A percentile compares a stretch with the other conserved stretches of the same genome.
phyloP scores from a whole-genome alignment of 2,113 vertebrate genomes.

The Nyctereutes procyonoides region DNA sequence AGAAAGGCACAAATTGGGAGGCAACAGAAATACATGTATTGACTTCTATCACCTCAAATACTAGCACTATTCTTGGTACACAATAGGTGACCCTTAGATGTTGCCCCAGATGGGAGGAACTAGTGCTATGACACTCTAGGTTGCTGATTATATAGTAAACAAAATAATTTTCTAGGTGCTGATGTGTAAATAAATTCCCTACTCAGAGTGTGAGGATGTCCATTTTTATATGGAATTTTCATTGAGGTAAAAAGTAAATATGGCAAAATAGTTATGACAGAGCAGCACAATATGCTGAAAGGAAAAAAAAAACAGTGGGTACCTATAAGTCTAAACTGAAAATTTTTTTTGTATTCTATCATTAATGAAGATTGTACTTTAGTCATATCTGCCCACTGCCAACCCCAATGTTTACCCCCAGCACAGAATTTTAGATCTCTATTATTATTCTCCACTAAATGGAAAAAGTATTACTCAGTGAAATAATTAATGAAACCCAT shows the following conservation, averaged over 20 bases:
- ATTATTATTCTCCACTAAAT: neutral
- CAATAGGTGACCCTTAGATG: neutral
- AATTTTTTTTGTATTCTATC: neutral
- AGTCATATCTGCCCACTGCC: neutral
- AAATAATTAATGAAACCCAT: neutral
- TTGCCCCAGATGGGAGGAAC: too few relatives aligned
- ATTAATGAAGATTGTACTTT: neutral
- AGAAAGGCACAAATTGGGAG: neutral
- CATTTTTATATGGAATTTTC: neutral
- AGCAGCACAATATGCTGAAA: neutral
- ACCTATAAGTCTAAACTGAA: neutral
- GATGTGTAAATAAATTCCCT: neutral
- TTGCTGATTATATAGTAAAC: too few relatives aligned
- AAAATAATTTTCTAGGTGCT: too few relatives aligned
- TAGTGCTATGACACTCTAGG: neutral
- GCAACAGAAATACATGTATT: neutral
- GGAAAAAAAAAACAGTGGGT: neutral
- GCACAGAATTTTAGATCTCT: neutral
- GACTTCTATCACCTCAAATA: neutral
- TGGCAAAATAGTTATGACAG: neutral
- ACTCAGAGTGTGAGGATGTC: too few relatives aligned
- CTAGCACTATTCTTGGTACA: neutral
- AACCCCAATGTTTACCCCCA: neutral
- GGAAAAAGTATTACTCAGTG: neutral
- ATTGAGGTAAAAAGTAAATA: neutral